Conservation (phyloP, 2,113 vertebrate species). For the Haliaeetus leucogaster region DNA sequence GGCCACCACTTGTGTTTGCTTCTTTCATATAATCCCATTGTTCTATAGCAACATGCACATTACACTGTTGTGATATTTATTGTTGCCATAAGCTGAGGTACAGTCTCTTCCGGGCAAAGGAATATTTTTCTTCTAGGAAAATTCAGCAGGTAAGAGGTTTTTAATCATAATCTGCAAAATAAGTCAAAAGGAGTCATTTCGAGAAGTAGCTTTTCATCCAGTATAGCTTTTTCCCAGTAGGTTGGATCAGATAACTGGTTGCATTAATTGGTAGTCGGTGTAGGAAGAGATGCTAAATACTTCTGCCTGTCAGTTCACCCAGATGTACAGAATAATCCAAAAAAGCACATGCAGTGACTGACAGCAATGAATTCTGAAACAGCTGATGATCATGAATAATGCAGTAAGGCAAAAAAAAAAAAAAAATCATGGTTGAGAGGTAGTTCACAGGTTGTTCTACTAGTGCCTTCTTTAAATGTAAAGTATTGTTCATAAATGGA, state of each 20-base stretch:
- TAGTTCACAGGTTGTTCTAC: constrained; percentile 15
- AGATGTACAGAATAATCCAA: constrained; percentile 31
- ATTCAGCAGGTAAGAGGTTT: constrained; percentile 1
- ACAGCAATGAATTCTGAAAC: constrained; percentile 36
- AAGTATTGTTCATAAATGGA: not conserved
- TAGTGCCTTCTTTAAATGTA: constrained; percentile 18
- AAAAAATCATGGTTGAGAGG: not conserved
- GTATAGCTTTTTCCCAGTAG: constrained; percentile 2
- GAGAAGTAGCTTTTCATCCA: constrained; percentile 13
- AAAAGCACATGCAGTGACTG: constrained; percentile 1
- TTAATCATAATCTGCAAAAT: constrained; percentile 19
- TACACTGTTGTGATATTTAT: not conserved
- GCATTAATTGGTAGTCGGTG: constrained; percentile 28
- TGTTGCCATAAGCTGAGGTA: not conserved
- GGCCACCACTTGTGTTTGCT: not conserved
- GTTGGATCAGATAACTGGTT: constrained; percentile 35
- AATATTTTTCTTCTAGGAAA: not conserved
- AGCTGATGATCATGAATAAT: constrained; percentile 51
- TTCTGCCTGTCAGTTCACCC: constrained; percentile 41
- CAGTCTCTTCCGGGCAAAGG: not conserved
- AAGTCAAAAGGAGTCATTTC: not conserved
- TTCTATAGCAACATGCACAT: not conserved
- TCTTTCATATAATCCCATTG: not conserved
- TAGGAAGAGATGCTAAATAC: constrained; percentile 51
- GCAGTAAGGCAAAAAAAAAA: not conserved